Evolutionary conservation across 2,888 invertebrate species (phyloP), one percentile per base, ranked within the genome.

Genomic region (Nomada ferruginata): DNA sequence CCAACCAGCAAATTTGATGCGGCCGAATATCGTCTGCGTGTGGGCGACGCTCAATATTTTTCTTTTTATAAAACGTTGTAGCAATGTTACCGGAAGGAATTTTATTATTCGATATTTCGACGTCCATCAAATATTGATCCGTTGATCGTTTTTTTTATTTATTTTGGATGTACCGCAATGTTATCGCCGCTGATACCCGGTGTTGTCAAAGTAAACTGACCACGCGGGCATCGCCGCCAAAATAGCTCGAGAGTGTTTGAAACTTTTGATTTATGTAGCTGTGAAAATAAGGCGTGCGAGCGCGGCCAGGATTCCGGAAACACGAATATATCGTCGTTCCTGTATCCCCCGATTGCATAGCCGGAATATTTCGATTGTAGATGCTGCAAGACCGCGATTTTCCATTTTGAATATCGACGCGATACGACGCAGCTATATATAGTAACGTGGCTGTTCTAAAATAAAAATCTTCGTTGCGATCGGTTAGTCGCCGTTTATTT

Each of bases 171-270:
- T 36, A 36, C 36, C 7, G 36, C 36, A 7, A 18, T 55, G 72
- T 71, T 47, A 53, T 55, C 61, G 15, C 15, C 18, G 18, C 20
- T 9, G 36, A 7, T 20, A n/a, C 36, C n/a, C 44, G 26, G 15
- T 29, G 47, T 72, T 72, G 73, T 61, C 36, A 55, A 63, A 76
- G 61, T 47, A 47, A 63, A 63, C 59, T n/a, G 42, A n/a, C 29
- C 36, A 18, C 52, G n/a, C 29, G 50, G 47, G 44, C 3, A 42
- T 9, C 13, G 47, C 29, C n/a, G 18, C 47, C 15, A 55, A 72
- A 76, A 76, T 76, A 76, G 44, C 53, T 47, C 61, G 53, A 55
- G 36, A 53, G 61, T 76, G 75, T 76, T 76, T 61, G 52, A 61
- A 71, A 29, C 44, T 71, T 76, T 76, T 61, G 61, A 76, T 76